Percentiles rank a stretch among this genome's conserved stretches.
Conservation (phyloP, 2,797 vertebrate genomes). For the Nothura maculosa region DNA sequence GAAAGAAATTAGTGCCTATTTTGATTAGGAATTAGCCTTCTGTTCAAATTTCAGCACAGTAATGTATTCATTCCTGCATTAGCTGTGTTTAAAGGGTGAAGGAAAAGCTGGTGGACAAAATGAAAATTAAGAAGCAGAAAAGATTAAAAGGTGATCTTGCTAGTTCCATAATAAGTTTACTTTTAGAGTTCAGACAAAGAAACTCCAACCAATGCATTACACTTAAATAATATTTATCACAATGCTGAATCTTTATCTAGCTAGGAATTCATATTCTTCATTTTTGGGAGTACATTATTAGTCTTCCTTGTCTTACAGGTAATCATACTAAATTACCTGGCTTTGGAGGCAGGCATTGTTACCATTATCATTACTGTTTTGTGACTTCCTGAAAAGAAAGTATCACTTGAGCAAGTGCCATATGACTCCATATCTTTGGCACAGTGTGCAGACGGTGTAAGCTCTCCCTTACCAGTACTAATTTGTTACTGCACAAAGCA, state of each 20-base stretch:
- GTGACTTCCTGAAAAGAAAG: not conserved
- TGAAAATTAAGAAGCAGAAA: slow-evolving; percentile 46
- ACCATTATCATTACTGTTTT: not conserved
- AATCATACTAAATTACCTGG: not conserved
- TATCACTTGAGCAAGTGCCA: not conserved
- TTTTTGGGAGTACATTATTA: not conserved
- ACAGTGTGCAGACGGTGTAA: not conserved
- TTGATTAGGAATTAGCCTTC: slow-evolving; percentile 80
- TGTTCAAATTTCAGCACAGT: slow-evolving; percentile 74
- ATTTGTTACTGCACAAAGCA: not conserved
- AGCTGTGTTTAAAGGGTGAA: slow-evolving; percentile 42
- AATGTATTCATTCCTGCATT: slow-evolving; percentile 73
- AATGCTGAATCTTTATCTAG: not conserved
- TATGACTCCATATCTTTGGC: not conserved
- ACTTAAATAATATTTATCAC: not conserved
- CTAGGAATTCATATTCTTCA: not conserved
- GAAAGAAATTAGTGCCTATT: slow-evolving; percentile 81
- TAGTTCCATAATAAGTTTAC: slow-evolving; percentile 6
- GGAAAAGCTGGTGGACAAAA: slow-evolving; percentile 49
- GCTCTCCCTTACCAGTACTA: not conserved
- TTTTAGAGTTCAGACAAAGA: not conserved
- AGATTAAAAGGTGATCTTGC: slow-evolving; percentile 1
- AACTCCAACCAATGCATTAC: not conserved
- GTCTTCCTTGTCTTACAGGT: not conserved
- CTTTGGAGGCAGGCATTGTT: not conserved